Conservation (phyloP, 2,113 vertebrate species). For the Lepus americanus region DNA sequence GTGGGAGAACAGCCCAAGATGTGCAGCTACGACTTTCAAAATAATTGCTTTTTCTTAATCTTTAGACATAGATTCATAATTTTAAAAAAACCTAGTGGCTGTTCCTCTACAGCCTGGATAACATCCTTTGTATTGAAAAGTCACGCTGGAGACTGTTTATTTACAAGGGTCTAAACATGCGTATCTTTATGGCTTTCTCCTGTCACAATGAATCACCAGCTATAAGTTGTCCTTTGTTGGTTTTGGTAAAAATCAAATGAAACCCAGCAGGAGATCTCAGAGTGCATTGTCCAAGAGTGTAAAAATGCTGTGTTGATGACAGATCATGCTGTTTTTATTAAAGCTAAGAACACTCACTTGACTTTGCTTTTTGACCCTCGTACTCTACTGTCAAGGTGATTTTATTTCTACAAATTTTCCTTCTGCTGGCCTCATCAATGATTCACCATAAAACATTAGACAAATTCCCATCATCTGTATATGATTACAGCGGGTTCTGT, state of each 20-base stretch:
- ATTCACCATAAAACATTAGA: conserved; percentile 92
- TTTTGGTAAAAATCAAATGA: conserved; percentile 93
- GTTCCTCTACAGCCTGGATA: conserved; percentile 58
- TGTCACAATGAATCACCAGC: conserved; percentile 93
- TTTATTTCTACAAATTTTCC: conserved; percentile 97
- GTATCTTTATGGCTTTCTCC: conserved; percentile 90
- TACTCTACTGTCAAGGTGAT: conserved; percentile 94
- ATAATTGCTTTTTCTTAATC: conserved; percentile 61
- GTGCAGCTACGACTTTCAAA: conserved; percentile 48
- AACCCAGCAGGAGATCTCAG: conserved; percentile 93
- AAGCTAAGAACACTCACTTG: conserved; percentile 93
- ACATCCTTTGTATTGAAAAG: conserved; percentile 79
- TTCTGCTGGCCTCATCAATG: conserved; percentile 89
- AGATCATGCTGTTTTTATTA: conserved; percentile 97
- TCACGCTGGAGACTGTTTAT: conserved; percentile 84
- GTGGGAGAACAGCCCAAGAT: conserved; percentile 61
- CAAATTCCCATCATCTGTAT: conserved; percentile 94
- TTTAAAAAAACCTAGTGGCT: conserved; percentile 53
- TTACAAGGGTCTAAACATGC: conserved; percentile 85
- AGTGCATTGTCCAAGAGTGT: conserved; percentile 91
- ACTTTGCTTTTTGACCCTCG: conserved; percentile 94
- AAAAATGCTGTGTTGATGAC: conserved; percentile 92
- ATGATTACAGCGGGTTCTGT: conserved; percentile 90
- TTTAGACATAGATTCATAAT: conserved; percentile 65
- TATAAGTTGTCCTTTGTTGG: conserved; percentile 90